These are phyloP conservation scores for Leuciscus waleckii DNA, from an alignment of 2,797 vertebrate species.

Conservation along the genomic window DNA sequence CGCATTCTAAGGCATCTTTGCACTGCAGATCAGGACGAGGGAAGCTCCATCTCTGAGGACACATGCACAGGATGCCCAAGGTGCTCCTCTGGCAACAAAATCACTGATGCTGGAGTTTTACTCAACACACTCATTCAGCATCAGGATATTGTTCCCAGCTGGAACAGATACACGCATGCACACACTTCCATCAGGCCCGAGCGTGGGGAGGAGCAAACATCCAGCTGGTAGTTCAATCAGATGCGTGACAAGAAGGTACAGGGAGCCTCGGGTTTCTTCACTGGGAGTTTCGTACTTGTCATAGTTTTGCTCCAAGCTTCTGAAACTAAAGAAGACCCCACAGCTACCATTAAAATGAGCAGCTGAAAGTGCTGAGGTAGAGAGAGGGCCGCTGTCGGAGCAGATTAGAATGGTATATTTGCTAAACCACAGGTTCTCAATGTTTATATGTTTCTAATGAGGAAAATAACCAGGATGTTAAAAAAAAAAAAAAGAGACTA, in stretches of 20 bases:
- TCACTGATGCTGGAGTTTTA: slow-evolving; percentile 95
- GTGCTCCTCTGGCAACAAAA: slow-evolving; percentile 89
- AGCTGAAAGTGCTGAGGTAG: neutral
- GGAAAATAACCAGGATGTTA: no score
- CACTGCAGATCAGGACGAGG: neutral
- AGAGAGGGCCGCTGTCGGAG: neutral
- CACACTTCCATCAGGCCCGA: slow-evolving; percentile 42
- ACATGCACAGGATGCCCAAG: slow-evolving; percentile 40
- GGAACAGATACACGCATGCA: slow-evolving; percentile 52
- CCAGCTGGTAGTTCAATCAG: slow-evolving; percentile 67
- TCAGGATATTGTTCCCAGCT: slow-evolving; percentile 89
- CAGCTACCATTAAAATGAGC: slow-evolving; percentile 10
- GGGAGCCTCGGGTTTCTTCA: slow-evolving; percentile 42
- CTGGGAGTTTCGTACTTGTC: slow-evolving; percentile 9
- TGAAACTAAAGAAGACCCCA: neutral
- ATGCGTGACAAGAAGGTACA: slow-evolving; percentile 42
- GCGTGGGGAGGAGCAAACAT: neutral
- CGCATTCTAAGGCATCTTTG: neutral
- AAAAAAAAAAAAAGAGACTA: neutral
- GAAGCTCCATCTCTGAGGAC: neutral
- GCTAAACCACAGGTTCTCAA: neutral
- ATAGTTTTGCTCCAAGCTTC: slow-evolving; percentile 14
- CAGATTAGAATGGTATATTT: neutral
- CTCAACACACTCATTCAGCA: slow-evolving; percentile 86
- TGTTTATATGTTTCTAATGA: neutral